phyloP scores from a whole-genome alignment of 1,140 invertebrate genomes.

The Diprion similis region DNA sequence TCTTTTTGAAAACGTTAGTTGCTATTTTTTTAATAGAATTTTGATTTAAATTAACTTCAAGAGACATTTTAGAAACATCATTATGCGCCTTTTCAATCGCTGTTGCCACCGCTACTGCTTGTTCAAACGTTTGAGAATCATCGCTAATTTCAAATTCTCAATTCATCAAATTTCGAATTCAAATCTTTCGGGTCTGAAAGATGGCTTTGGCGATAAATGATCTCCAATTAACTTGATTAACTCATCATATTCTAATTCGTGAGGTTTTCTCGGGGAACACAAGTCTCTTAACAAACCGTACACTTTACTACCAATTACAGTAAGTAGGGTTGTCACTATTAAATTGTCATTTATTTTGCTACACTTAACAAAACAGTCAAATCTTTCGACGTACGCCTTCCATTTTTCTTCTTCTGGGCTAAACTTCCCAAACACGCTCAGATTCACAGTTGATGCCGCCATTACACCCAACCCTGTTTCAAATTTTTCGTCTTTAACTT shows the following conservation, averaged over 20 bases:
- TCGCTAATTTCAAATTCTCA: neutral
- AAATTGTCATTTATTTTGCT: neutral
- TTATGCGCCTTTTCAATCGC: neutral
- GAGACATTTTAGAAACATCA: neutral
- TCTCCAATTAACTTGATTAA: neutral
- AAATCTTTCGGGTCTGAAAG: neutral
- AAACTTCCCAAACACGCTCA: neutral
- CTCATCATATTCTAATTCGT: neutral
- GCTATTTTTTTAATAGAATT: neutral
- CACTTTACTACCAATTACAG: neutral
- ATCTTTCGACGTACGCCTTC: conserved; percentile 7
- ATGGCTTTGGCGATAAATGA: neutral
- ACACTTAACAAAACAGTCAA: conserved; percentile 15
- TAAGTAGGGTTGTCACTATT: neutral
- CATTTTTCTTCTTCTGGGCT: neutral
- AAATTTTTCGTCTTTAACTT: neutral
- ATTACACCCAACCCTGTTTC: neutral
- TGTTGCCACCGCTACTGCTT: neutral
- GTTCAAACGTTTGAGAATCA: neutral
- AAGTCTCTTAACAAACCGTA: neutral
- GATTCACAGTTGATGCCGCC: neutral
- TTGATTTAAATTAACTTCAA: neutral
- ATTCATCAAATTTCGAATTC: neutral
- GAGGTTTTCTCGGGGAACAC: neutral
- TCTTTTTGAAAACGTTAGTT: neutral